Percentiles rank a stretch among this genome's conserved stretches.
Conservation (phyloP, 2,888 invertebrate genomes). For the Drosophila limbata region DNA sequence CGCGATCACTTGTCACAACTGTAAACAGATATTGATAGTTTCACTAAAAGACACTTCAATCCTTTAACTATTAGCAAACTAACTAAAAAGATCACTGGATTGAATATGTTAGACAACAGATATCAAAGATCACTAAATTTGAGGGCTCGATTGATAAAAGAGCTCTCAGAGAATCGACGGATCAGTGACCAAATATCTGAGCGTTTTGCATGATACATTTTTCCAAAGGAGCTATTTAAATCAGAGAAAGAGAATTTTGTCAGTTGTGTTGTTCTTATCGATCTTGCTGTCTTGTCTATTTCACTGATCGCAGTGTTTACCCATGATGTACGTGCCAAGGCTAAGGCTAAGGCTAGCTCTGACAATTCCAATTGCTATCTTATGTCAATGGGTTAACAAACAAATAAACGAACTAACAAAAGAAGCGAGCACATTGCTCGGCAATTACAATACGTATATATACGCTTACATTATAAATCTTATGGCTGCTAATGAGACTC, state of each 20-base stretch:
- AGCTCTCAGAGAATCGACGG: background rate
- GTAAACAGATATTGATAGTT: background rate
- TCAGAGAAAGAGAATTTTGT: background rate
- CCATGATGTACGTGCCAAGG: constrained; percentile 50
- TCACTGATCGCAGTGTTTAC: constrained; percentile 26
- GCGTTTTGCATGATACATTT: background rate
- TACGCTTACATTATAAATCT: constrained; percentile 57
- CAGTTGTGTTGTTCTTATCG: background rate
- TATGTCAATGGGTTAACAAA: constrained; percentile 61
- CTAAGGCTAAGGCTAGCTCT: constrained; percentile 18
- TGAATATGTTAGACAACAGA: background rate
- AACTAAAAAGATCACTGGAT: background rate
- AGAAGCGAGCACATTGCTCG: constrained; percentile 30
- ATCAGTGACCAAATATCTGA: background rate
- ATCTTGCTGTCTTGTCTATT: background rate
- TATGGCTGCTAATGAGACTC: constrained; percentile 61
- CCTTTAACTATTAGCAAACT: background rate
- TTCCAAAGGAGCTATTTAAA: background rate
- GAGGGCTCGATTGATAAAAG: background rate
- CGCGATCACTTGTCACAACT: background rate
- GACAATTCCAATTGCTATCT: constrained; percentile 48
- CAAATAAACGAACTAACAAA: constrained; percentile 50
- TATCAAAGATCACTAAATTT: background rate
- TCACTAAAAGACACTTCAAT: background rate
- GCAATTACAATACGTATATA: constrained; percentile 12